phyloP scores from a whole-genome alignment of 2,888 invertebrate species.

The Tachystola acroxantha region DNA sequence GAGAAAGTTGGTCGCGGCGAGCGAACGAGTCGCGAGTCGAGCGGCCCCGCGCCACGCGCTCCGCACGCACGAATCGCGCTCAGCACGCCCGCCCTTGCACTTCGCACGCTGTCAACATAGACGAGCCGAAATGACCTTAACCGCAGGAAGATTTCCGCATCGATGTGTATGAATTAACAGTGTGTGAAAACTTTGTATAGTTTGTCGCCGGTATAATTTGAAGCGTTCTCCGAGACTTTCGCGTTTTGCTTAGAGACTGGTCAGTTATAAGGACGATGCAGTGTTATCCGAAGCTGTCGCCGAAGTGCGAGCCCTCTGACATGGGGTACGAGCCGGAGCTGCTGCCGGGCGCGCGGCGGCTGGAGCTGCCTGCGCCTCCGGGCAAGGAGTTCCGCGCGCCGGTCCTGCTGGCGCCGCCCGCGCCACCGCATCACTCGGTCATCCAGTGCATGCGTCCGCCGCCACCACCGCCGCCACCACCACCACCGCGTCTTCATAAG shows the following conservation, averaged over 20 bases:
- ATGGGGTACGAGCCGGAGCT: constrained; percentile 54
- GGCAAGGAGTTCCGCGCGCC: constrained; percentile 72
- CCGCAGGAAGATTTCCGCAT: constrained; percentile 41
- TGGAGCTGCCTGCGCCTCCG: constrained; percentile 69
- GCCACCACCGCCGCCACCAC: constrained; percentile 72
- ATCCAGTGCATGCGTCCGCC: constrained; percentile 75
- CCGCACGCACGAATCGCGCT: constrained; percentile 39
- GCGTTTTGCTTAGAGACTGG: constrained; percentile 17
- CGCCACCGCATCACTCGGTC: constrained; percentile 58
- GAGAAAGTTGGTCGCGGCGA: constrained; percentile 77
- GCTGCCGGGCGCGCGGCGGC: constrained; percentile 48
- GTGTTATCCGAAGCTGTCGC: constrained; percentile 66
- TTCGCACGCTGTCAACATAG: constrained; percentile 34
- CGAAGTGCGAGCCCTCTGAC: constrained; percentile 63
- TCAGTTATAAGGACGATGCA: constrained; percentile 51
- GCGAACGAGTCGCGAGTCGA: constrained; percentile 72
- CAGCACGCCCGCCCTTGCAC: constrained; percentile 41
- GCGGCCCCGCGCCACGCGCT: constrained; percentile 54
- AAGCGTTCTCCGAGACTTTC: constrained; percentile 20
- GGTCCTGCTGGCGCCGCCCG: constrained; percentile 55
- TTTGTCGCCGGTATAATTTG: constrained; percentile 19
- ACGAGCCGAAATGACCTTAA: constrained; percentile 44
- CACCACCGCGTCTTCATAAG: constrained; percentile 67
- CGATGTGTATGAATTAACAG: constrained; percentile 28
- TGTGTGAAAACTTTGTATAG: constrained; percentile 30